Percentiles rank a stretch among this genome's conserved stretches.
phyloP scores from a whole-genome alignment of 2,113 vertebrate genomes.

The Lonchura striata region DNA sequence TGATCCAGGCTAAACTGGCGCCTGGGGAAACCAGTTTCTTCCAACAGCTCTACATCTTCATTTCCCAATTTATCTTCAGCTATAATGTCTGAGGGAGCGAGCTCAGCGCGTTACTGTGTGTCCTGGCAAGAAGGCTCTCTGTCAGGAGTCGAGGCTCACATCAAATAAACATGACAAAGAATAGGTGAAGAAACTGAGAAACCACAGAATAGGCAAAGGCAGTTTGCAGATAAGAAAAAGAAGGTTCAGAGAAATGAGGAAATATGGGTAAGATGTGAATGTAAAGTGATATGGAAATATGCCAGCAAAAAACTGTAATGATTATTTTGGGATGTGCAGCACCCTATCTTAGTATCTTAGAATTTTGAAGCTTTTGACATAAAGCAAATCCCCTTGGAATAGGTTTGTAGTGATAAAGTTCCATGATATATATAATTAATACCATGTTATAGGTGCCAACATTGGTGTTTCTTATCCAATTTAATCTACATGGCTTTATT shows the following conservation, averaged over 20 bases:
- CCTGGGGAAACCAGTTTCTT: conserved; percentile 28
- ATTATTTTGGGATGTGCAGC: rapidly evolving
- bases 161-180: neutral
- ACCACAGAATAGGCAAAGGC: neutral
- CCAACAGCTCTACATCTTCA: conserved; percentile 45
- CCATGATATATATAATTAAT: neutral
- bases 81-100: neutral
- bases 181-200: neutral
- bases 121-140: neutral
- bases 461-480: neutral
- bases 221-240: neutral
- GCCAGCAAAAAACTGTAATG: neutral
- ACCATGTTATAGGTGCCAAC: neutral
- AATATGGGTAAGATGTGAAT: neutral
- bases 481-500: neutral
- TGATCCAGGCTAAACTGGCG: conserved; percentile 49
- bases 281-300: neutral
- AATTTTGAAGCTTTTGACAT: neutral
- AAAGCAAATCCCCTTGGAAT: neutral
- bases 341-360: neutral
- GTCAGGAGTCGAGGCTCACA: neutral
- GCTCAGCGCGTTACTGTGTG: neutral
- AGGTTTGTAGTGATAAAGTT: neutral
- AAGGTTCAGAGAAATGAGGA: neutral
- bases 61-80: conserved; percentile 31